Conservation (phyloP, 2,797 vertebrate genomes). For the Danio jaintianensis region DNA sequence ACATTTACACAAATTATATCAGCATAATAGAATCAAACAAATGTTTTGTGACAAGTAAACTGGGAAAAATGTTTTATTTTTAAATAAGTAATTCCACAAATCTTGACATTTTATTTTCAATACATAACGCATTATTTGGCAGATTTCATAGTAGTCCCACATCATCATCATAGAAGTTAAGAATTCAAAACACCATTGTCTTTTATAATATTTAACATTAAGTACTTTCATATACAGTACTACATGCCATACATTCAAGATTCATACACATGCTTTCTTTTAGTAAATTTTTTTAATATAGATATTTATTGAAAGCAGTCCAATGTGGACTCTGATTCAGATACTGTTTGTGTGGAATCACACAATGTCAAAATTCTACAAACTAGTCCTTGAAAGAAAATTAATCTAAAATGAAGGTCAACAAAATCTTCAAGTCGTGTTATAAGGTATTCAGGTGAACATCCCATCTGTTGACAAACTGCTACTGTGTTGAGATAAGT, state of each 20-base stretch:
- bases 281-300: background rate
- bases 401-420: background rate
- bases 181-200: background rate
- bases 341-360: slow-evolving; percentile 14
- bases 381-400: background rate
- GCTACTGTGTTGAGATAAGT: slow-evolving; percentile 91
- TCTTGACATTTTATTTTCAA: background rate
- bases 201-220: background rate
- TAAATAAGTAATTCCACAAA: background rate
- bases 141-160: background rate
- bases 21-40: background rate
- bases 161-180: background rate
- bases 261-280: slow-evolving; percentile 2
- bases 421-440: background rate
- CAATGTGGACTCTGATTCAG: slow-evolving; percentile 27
- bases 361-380: background rate
- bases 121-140: background rate
- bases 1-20: background rate
- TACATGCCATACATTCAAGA: slow-evolving; percentile 15
- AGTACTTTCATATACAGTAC: background rate
- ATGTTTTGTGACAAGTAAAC: background rate
- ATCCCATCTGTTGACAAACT: background rate
- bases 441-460: background rate
- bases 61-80: background rate
- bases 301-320: slow-evolving; percentile 20